Evolutionary conservation across 2,797 vertebrate species (phyloP).

Genomic region (Paramormyrops hopkinsi): DNA sequence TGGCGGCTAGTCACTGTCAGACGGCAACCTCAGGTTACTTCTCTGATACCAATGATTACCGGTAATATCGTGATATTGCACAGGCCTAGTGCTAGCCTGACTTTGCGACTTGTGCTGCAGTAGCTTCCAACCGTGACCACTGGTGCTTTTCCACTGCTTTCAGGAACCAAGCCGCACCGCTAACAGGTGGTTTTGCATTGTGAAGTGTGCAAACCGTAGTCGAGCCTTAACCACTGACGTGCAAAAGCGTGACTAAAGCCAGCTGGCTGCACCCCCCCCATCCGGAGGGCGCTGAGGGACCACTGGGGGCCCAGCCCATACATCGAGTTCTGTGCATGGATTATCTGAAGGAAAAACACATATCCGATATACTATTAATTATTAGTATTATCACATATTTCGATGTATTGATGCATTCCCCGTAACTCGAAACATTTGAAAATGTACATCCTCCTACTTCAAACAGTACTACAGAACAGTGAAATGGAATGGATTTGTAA

Average conservation of each 20-base stretch:
- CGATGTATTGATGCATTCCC: background rate
- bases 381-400: background rate
- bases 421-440: background rate
- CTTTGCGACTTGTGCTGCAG: background rate
- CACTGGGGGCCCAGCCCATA: background rate
- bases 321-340: background rate
- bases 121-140: background rate
- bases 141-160: background rate
- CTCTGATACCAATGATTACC: background rate
- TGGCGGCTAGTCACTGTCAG: background rate
- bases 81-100: background rate
- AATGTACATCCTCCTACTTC: background rate
- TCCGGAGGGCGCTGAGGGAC: background rate
- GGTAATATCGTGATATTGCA: background rate
- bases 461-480: background rate
- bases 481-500: background rate
- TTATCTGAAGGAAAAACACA: background rate
- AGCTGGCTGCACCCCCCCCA: background rate
- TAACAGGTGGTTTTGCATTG: background rate
- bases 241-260: background rate
- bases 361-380: background rate
- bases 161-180: background rate
- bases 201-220: background rate
- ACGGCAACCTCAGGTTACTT: background rate
- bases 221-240: background rate